Evolutionary conservation across 2,113 vertebrate genomes (phyloP).

Genomic region (Desmodus rotundus): DNA sequence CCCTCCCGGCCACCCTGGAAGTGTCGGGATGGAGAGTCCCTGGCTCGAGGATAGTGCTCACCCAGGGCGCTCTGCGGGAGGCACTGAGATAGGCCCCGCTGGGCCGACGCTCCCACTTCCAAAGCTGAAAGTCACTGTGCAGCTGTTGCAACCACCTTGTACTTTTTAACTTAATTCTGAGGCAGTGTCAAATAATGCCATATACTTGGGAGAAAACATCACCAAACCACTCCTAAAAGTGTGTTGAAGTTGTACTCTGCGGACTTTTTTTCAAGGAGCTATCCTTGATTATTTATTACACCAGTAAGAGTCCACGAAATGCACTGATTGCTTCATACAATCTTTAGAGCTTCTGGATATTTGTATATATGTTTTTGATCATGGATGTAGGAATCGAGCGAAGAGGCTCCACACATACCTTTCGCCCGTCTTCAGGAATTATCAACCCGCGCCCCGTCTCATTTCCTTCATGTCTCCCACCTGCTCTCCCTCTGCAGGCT

Average conservation of each 20-base stretch:
- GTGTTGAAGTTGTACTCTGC: not conserved
- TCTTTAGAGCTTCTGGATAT: not conserved
- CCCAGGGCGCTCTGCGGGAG: not conserved
- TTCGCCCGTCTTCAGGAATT: not conserved
- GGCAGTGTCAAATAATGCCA: not conserved
- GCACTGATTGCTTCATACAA: not conserved
- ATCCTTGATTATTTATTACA: not conserved
- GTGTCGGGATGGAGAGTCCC: not conserved
- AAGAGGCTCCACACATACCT: not conserved
- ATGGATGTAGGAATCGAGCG: not conserved
- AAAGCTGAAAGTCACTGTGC: not conserved
- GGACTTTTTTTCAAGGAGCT: not conserved
- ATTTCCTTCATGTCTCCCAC: not conserved
- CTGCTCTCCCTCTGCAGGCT: too few species aligned
- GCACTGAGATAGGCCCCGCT: not conserved
- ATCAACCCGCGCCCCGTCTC: not conserved
- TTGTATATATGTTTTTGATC: not conserved
- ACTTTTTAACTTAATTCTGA: slow-evolving; percentile 3
- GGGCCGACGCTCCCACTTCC: too few species aligned
- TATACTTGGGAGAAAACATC: not conserved
- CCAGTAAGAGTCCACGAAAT: not conserved
- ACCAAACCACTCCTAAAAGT: not conserved
- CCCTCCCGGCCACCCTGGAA: not conserved
- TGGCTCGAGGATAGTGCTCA: not conserved
- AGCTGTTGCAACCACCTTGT: not conserved